Evolutionary conservation across 2,888 invertebrate species (phyloP), one percentile per base, ranked within the genome.

Genomic region (Hirtodrosophila histrioides): DNA sequence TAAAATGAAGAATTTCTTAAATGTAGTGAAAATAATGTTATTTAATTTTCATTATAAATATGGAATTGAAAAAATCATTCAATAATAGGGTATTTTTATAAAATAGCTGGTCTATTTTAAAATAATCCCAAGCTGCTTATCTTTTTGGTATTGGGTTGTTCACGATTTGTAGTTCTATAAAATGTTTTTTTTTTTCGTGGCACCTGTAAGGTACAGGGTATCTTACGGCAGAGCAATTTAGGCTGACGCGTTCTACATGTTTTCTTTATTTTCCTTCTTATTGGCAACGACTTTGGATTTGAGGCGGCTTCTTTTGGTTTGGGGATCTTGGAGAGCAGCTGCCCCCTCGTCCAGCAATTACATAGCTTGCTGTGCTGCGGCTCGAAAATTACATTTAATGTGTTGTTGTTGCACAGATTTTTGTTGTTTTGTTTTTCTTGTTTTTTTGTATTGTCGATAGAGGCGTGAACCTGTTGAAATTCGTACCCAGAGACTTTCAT

Each of bases 381-480:
- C 44, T 44, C 60, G 64, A 86, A 84, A 80, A 77, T 86, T 75
- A 85, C 83, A 72, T 87, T 61, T 75, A 82, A 82, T 85, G 83
- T 75, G 75, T 68, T 66, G 62, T 49, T 68, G 62, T 58, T 70
- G 63, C 73, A 72, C 60, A 63, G 67, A 67, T 82, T 82, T 69
- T 56, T n/a, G n/a, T n/a, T n/a, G n/a, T n/a, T n/a, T 48, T 27
- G 39, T 44, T 53, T 45, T 36, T 2, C n/a, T 44, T 23, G 50
- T 6, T 41, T 45, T 5, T 17, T 41, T 27, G 36, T 33, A 39
- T 35, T 41, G 45, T 54, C 61, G 68, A 64, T 78, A 68, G 86
- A 89, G 89, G 90, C 89, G 90, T 89, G 83, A 89, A 89, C 85
- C 87, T 87, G 89, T 89, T 90, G 89, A 90, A 87, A 86, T 75